Conservation (phyloP, 2,797 vertebrate genomes). For the Pipistrellus kuhlii region DNA sequence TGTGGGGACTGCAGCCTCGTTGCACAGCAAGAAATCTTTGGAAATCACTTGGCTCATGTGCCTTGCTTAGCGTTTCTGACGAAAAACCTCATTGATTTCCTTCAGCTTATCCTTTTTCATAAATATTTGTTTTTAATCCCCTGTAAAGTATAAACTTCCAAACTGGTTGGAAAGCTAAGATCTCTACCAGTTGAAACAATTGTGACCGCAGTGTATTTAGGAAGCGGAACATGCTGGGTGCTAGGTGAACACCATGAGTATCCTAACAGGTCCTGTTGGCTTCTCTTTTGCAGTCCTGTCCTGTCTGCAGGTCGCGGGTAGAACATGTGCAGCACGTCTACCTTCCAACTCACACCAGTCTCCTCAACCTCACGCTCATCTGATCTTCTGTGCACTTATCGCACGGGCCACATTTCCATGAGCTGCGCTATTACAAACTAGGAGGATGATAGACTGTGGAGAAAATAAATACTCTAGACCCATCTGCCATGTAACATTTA, state of each 20-base stretch:
- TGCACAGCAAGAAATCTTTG: neutral
- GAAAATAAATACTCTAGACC: slow-evolving; percentile 72
- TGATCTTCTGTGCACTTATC: neutral
- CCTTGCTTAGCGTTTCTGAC: neutral
- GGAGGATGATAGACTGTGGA: slow-evolving; percentile 84
- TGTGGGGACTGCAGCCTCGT: neutral
- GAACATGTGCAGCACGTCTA: slow-evolving; percentile 98
- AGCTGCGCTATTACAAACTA: slow-evolving; percentile 88
- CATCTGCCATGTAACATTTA: slow-evolving; percentile 72
- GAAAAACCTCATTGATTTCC: neutral
- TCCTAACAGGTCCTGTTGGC: neutral
- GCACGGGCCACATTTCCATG: slow-evolving; percentile 70
- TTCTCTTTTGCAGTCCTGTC: slow-evolving; percentile 91
- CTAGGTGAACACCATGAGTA: accelerated
- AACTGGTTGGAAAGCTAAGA: neutral
- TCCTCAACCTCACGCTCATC: slow-evolving; percentile 93
- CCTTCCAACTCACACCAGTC: slow-evolving; percentile 97
- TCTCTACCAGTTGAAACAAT: neutral
- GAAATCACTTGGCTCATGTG: neutral
- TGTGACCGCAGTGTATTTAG: neutral
- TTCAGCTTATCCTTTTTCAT: neutral
- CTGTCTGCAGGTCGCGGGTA: slow-evolving; percentile 95
- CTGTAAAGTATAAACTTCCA: slow-evolving; percentile 27
- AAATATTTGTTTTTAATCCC: neutral
- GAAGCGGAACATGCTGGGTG: neutral